Evolutionary conservation across 2,888 invertebrate species (phyloP).

Genomic region (Odontomyia ornata): DNA sequence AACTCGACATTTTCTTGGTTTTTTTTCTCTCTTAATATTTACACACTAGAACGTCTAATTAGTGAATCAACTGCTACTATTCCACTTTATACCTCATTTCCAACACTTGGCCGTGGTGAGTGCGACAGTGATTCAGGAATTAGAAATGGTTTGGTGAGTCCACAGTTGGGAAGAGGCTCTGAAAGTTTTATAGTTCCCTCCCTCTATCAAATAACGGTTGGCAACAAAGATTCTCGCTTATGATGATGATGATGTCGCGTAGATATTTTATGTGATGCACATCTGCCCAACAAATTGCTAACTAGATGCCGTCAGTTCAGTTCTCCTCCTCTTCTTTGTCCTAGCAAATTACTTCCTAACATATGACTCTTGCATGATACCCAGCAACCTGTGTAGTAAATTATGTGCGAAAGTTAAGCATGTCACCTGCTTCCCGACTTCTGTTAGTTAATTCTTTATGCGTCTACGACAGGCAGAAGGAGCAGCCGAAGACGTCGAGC

Average conservation of each 20-base stretch:
- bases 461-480: background rate
- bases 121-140: constrained; percentile 14
- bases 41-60: constrained; percentile 2
- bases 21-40: constrained; percentile 7
- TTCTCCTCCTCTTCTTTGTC: background rate
- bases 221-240: background rate
- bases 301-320: constrained; percentile 7
- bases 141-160: background rate
- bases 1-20: background rate
- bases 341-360: too few relatives aligned
- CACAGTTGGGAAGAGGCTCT: background rate
- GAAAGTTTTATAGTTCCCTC: too few relatives aligned
- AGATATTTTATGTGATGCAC: background rate
- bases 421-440: constrained; percentile 3
- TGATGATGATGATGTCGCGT: background rate
- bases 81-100: background rate
- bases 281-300: constrained; percentile 27
- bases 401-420: constrained; percentile 18
- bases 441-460: constrained; percentile 26
- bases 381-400: background rate
- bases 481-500: background rate
- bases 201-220: too few relatives aligned
- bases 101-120: background rate
- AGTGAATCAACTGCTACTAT: background rate
- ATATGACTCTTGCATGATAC: background rate